Evolutionary conservation across 2,888 invertebrate species (phyloP), one percentile per base, ranked within the genome.

Genomic region (Patella caerulea): DNA sequence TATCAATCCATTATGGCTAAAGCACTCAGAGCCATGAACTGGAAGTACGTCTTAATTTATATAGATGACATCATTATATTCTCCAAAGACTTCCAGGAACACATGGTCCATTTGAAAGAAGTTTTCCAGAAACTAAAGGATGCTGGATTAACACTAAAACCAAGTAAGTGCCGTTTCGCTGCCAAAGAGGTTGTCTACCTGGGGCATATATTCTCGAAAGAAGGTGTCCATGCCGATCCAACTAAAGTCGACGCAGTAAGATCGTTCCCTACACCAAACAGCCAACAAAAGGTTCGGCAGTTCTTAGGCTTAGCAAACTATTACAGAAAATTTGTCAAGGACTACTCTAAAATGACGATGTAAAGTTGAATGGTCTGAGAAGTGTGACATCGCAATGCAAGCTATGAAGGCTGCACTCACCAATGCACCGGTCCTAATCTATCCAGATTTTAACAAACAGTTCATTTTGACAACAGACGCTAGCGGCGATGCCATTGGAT

Each of bases 51-150:
- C 2, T 54, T 84, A 12, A 78, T 81, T 24, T 85, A 86, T 69
- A 75, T 83, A 11, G 84, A 85, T 77, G 85, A 85, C 75, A 80
- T 83, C 17, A 59, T 83, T 12, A 74, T 83, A 15, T 83, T 83
- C 69, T 78, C 76, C 19, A 34, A 73, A 7, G 71, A 72, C 15
- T 80, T 84, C 74, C 77, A 82, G 2, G 78, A 78, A 34, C 83
- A 83, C 72, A 72, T 81, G 17, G 17, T 77, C 59, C n/a, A n/a
- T n/a, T n/a, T n/a, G n/a, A n/a, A n/a, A n/a, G n/a, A n/a, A n/a
- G n/a, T n/a, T n/a, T n/a, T n/a, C n/a, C n/a, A n/a, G n/a, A n/a
- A n/a, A n/a, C n/a, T n/a, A n/a, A n/a, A n/a, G n/a, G n/a, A n/a
- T n/a, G n/a, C n/a, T n/a, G n/a, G n/a, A n/a, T n/a, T n/a, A n/a